A percentile compares a stretch with the other conserved stretches of the same genome.
Conservation (phyloP, 2,797 vertebrate species). For the Rhinella marina region DNA sequence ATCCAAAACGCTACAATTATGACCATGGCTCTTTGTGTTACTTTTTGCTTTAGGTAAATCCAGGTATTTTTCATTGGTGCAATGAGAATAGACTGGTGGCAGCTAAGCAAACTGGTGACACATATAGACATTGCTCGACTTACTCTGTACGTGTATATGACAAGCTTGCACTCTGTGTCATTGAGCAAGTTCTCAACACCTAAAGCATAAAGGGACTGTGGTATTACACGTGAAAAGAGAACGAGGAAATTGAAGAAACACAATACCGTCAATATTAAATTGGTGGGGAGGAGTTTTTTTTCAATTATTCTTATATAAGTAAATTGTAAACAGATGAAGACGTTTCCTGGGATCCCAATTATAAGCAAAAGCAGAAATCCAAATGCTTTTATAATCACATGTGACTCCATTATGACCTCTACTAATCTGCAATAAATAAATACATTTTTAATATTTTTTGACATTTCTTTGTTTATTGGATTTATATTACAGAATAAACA, state of each 20-base stretch:
- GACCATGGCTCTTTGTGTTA: background rate
- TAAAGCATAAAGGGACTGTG: constrained; percentile 46
- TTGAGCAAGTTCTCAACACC: constrained; percentile 55
- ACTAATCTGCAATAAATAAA: background rate
- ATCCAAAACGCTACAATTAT: constrained; percentile 30
- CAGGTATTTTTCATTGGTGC: constrained; percentile 29
- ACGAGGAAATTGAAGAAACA: constrained; percentile 46
- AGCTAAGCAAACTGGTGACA: constrained; percentile 56
- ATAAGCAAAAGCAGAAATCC: constrained; percentile 46
- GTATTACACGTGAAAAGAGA: constrained; percentile 48
- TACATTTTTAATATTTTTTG: background rate
- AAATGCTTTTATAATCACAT: constrained; percentile 26
- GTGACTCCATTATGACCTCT: background rate
- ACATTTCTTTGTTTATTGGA: background rate
- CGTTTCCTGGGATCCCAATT: constrained; percentile 57
- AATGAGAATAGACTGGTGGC: constrained; percentile 48
- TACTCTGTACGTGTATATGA: constrained; percentile 55
- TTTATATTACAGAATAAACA: background rate
- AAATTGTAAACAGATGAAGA: constrained; percentile 39
- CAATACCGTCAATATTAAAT: constrained; percentile 44
- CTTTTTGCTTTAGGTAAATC: constrained; percentile 27
- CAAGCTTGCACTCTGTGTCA: constrained; percentile 53
- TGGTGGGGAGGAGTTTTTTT: constrained; percentile 41
- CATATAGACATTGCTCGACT: constrained; percentile 57
- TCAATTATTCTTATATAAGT: constrained; percentile 15